Evolutionary conservation across 2,797 vertebrate genomes (phyloP).

Genomic region (Manis crassicaudata): DNA sequence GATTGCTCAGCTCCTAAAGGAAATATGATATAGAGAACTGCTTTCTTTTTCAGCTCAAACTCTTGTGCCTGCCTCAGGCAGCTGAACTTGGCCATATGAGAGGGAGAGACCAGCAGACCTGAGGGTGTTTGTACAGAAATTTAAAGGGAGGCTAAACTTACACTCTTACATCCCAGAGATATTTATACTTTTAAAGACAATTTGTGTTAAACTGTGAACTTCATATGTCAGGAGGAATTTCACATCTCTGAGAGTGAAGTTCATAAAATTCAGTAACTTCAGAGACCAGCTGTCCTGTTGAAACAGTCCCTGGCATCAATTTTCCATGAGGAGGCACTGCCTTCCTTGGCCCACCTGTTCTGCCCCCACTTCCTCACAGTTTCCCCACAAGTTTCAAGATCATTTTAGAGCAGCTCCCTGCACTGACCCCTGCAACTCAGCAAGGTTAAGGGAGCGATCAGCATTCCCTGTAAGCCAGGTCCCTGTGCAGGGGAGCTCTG

Average conservation of each 20-base stretch:
- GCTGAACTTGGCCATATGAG: not conserved
- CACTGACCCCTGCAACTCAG: not conserved
- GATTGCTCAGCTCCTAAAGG: not conserved
- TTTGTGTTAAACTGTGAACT: not conserved
- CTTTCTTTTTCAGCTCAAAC: not conserved
- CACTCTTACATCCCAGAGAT: not conserved
- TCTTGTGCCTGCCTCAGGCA: not conserved
- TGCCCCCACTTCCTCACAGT: accelerated
- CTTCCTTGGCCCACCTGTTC: not conserved
- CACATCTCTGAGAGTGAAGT: not conserved
- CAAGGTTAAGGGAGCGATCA: not conserved
- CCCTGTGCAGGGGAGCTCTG: not conserved
- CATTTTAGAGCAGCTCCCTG: not conserved
- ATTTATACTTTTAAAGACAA: not conserved
- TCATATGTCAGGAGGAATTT: not conserved
- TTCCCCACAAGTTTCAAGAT: not conserved
- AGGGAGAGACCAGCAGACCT: not conserved
- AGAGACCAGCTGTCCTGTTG: not conserved
- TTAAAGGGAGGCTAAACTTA: not conserved
- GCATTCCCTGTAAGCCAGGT: not conserved
- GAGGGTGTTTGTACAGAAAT: not conserved
- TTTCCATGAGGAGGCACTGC: not conserved
- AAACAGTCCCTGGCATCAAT: not conserved
- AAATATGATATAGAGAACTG: too few species aligned
- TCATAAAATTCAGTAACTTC: not conserved